Percentiles rank a stretch among this genome's conserved stretches.
Evolutionary conservation across 2,888 invertebrate genomes (phyloP).

Genomic region (Desoria tigrina): DNA sequence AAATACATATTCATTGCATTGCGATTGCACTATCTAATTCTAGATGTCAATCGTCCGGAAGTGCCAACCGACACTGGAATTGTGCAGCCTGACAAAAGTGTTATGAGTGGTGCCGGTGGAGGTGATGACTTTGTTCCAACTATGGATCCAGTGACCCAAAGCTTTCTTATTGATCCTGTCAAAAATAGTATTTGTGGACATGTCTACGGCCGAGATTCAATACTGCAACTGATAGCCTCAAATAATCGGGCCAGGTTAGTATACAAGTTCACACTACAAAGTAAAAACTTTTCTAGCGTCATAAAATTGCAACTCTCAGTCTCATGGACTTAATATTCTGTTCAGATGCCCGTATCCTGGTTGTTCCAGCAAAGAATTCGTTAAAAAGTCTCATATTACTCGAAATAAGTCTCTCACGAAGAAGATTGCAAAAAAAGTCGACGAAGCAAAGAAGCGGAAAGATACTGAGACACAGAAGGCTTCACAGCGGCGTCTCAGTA

Average conservation of each 20-base stretch:
- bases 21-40: no score
- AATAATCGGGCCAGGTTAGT: background rate
- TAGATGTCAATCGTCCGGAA: no score
- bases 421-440: slow-evolving; percentile 22
- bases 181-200: slow-evolving; percentile 40
- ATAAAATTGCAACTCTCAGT: no score
- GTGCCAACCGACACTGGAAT: no score
- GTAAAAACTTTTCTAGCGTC: no score
- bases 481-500: no score
- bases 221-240: slow-evolving; percentile 27
- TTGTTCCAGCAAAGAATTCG: slow-evolving; percentile 23
- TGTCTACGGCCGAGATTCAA: slow-evolving; percentile 40
- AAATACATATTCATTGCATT: no score
- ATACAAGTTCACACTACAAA: background rate
- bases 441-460: slow-evolving; percentile 19
- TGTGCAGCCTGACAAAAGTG: no score
- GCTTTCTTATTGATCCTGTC: slow-evolving; percentile 31
- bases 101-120: background rate
- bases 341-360: slow-evolving; percentile 40
- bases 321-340: background rate
- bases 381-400: slow-evolving; percentile 21
- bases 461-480: no score
- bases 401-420: slow-evolving; percentile 25
- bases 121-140: slow-evolving; percentile 26
- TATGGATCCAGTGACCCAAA: slow-evolving; percentile 33